Percentiles rank a stretch among this genome's conserved stretches.
Evolutionary conservation across 2,797 vertebrate genomes (phyloP).

Genomic region (Gymnodraco acuticeps): DNA sequence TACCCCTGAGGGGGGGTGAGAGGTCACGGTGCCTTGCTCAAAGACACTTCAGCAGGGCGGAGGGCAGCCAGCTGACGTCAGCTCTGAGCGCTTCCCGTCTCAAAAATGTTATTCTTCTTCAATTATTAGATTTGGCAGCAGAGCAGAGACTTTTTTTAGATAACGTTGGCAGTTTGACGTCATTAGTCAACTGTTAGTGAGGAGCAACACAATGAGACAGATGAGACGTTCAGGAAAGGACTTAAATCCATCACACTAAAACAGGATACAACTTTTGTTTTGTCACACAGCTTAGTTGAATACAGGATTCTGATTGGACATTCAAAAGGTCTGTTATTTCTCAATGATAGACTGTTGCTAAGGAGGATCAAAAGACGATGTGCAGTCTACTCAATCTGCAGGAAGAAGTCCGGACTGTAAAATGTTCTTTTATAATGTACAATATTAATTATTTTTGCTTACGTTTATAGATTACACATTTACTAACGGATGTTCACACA

Average conservation of each 20-base stretch:
- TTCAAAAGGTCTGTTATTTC: too few relatives aligned
- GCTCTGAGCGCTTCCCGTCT: constrained; percentile 11
- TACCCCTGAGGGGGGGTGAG: constrained; percentile 13
- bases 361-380: too few relatives aligned
- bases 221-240: neutral
- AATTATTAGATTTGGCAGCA: constrained; percentile 19
- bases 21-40: constrained; percentile 19
- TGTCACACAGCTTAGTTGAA: too few relatives aligned
- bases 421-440: too few relatives aligned
- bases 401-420: too few relatives aligned
- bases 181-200: constrained; percentile 13
- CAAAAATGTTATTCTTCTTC: neutral
- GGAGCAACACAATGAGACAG: constrained; percentile 5
- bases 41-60: constrained; percentile 25
- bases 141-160: constrained; percentile 2
- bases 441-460: too few relatives aligned
- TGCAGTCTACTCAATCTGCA: too few relatives aligned
- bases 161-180: constrained; percentile 12
- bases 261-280: neutral
- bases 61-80: constrained; percentile 23
- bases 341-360: too few relatives aligned
- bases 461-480: too few relatives aligned
- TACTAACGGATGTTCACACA: too few relatives aligned
- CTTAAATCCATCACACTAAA: neutral
- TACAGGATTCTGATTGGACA: too few relatives aligned